phyloP scores from a whole-genome alignment of 2,797 vertebrate genomes.

The Rhincodon typus region DNA sequence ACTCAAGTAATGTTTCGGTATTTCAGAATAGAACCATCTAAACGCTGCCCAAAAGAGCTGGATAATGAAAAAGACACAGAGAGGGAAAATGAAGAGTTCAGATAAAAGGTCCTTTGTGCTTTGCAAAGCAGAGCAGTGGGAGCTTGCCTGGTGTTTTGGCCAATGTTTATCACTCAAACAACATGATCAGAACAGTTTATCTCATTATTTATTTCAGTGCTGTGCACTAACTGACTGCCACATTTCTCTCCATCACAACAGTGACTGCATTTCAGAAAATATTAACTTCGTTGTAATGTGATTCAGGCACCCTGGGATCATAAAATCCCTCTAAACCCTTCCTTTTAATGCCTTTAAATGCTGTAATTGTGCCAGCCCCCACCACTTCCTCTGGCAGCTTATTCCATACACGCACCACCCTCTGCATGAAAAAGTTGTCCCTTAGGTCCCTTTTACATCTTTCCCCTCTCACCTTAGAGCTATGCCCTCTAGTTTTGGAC shows the following conservation, averaged over 20 bases:
- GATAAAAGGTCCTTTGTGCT: background rate
- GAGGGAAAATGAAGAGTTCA: background rate
- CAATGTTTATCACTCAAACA: background rate
- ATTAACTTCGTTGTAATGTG: background rate
- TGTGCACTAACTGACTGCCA: background rate
- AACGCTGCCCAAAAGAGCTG: background rate
- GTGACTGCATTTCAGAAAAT: background rate
- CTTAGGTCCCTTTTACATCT: no score
- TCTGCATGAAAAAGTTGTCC: no score
- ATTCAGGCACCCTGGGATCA: background rate
- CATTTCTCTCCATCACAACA: background rate
- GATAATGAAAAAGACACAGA: background rate
- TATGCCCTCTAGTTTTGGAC: no score
- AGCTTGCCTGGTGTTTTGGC: background rate
- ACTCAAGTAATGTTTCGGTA: background rate
- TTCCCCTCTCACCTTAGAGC: no score
- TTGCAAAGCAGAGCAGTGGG: background rate
- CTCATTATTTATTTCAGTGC: background rate
- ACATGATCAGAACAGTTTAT: background rate
- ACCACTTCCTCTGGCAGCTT: no score
- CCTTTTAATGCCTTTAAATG: no score
- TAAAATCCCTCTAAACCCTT: background rate
- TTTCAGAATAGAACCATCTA: background rate
- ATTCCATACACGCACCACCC: no score
- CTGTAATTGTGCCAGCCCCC: no score